A percentile compares a stretch with the other conserved stretches of the same genome.
Evolutionary conservation across 1,140 invertebrate species (phyloP).

Genomic region (Drosophila lini): DNA sequence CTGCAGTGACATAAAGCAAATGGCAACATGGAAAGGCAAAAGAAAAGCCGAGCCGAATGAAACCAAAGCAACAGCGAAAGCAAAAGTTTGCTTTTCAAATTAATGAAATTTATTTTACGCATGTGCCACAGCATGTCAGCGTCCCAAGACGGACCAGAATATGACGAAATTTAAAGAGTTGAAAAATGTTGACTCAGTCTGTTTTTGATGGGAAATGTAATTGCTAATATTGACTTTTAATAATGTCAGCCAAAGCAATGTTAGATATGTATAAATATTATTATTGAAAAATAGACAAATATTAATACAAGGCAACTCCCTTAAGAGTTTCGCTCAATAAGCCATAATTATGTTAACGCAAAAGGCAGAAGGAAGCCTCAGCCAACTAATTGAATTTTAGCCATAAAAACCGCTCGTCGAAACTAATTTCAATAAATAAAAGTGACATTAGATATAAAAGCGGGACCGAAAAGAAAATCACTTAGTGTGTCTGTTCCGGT

Average conservation of each 20-base stretch:
- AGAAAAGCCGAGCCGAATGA: conserved; percentile 14
- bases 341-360: conserved; percentile 25
- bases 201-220: not conserved
- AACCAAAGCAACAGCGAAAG: conserved; percentile 28
- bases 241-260: not conserved
- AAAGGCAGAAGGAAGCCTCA: conserved; percentile 20
- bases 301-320: not conserved
- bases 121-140: conserved; percentile 46
- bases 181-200: not conserved
- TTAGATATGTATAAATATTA: not conserved
- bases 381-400: conserved; percentile 37
- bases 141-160: conserved; percentile 7
- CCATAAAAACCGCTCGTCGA: conserved; percentile 51
- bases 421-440: conserved; percentile 77
- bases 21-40: conserved; percentile 22
- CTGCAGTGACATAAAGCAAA: conserved; percentile 61
- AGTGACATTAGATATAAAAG: conserved; percentile 58
- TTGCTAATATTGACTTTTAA: not conserved
- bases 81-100: conserved; percentile 62
- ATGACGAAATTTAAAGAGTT: conserved; percentile 7
- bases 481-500: conserved; percentile 57
- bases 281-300: too few species aligned
- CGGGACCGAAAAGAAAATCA: conserved; percentile 39
- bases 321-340: not conserved
- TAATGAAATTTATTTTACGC: conserved; percentile 71